phyloP scores from a whole-genome alignment of 2,113 vertebrate genomes.

The Lepidothrix coronata region DNA sequence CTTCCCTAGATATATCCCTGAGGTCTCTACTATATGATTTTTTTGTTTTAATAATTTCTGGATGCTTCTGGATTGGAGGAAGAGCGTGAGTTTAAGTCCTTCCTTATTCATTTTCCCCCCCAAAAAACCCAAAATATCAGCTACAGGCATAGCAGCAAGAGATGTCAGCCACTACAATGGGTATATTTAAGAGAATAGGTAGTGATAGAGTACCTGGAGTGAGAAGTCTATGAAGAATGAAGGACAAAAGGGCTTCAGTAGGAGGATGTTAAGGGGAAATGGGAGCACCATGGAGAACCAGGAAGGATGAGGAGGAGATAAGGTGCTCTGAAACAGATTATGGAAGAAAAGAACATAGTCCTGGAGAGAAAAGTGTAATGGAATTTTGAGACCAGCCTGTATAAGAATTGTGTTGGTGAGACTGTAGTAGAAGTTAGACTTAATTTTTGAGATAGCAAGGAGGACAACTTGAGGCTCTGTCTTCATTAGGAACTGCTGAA shows the following conservation, averaged over 20 bases:
- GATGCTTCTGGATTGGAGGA: not conserved
- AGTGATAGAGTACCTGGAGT: not conserved
- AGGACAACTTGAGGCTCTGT: not conserved
- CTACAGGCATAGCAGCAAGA: not conserved
- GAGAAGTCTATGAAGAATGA: not conserved
- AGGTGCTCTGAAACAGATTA: not conserved
- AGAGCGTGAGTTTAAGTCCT: not conserved
- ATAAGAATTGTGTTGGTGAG: not conserved
- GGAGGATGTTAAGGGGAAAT: not conserved
- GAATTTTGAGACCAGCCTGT: not conserved
- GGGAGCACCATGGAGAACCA: not conserved
- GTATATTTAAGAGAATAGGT: not conserved
- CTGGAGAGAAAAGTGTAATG: fast-evolving
- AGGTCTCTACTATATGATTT: not conserved
- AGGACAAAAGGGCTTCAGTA: not conserved
- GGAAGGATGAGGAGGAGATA: not conserved
- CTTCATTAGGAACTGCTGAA: not conserved
- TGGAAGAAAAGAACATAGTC: not conserved
- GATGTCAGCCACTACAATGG: not conserved
- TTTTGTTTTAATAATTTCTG: not conserved
- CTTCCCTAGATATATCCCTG: not conserved
- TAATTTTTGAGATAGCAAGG: not conserved
- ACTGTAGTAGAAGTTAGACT: not conserved
- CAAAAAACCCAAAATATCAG: fast-evolving
- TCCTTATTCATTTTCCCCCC: not conserved